Base-by-base conservation (phyloP, 2,888 invertebrate species). In the Orthosia incerta region DNA sequence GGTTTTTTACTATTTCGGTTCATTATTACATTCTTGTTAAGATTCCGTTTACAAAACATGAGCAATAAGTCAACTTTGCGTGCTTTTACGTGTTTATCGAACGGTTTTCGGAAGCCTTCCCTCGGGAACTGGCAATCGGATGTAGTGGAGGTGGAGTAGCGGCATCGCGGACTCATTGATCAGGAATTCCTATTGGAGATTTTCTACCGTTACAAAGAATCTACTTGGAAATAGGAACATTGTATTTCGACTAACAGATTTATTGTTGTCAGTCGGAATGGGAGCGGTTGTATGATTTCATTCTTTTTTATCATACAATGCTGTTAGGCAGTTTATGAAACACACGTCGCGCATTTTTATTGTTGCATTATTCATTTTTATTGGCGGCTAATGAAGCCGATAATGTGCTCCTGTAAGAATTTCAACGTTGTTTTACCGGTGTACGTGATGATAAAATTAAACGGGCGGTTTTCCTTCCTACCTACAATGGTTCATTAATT, bases 251-350 rank as follows among this genome's bases (percentile, higher is more conserved):
- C 86, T 91, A 92, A 90, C 92, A 90, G 92, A 85, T 90, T 89
- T 84, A 74, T 75, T 81, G 80, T 84, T 74, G 86, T 85, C 80
- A 73, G 71, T 79, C 69, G 71, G 83, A 86, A 85, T 88, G 90
- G 90, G 90, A 91, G 90, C 88, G 90, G 88, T 87, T 82, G 88
- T 86, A 90, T 92, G 91, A 91, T 89, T 93, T 92, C 90, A 92
- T 91, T 85, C 79, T 76, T 86, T 60, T 73, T 82, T 83, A 74
- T 59, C 55, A 53, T 57, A 55, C 62, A 48, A 45, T 63, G 57
- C 66, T 65, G 31, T 59, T 76, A 53, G 20, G 60, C 68, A 56
- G 61, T 79, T 26, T 74, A 23, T 63, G 66, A 45, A 55, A 67
- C 71, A 64, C 70, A 74, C 63, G 71, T 67, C 59, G 80, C 65